Evolutionary conservation across 2,888 invertebrate species (phyloP), one percentile per base, ranked within the genome.

Genomic region (Aplocera efformata): DNA sequence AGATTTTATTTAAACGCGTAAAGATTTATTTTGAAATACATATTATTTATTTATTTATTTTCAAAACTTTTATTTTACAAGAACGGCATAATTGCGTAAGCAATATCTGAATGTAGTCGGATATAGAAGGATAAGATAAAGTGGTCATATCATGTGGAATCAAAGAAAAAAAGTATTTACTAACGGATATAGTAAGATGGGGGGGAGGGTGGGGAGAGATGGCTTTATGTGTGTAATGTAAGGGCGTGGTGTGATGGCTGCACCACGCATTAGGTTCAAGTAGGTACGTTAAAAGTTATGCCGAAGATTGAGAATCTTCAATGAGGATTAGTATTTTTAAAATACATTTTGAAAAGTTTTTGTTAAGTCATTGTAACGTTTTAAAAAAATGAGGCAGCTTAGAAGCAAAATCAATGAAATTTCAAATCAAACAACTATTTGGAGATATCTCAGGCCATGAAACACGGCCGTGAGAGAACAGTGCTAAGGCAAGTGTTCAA

Each of bases 131-230:
- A 63, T 76, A 72, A 73, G 67, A 64, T 67, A 68, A 71, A 81
- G 72, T 67, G 83, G 79, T 85, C 86, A 86, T 86, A 86, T 86
- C 86, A 85, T 75, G 75, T 71, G 79, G 72, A 83, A 78, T 73
- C 76, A 79, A 77, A 76, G 73, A 61, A 54, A 51, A 49, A 53
- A 56, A 52, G 64, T 75, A 70, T 74, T 68, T 81, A 66, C 76
- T 73, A 73, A 75, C 71, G 68, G 73, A 69, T 43, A 67, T 69
- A 72, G 70, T 76, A 73, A 70, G 67, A 73, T 22, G 40, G 68
- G 65, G 43, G 13, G 13, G 2, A 5, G 13, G 13, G 13, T 17
- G 13, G 13, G 72, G 66, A 63, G 67, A 75, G 69, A 68, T 67
- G 71, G 68, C 67, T 71, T 68, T 75, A 73, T 67, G 75, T 71